Evolutionary conservation across 2,113 vertebrate species (phyloP).

Genomic region (Calonectris borealis): DNA sequence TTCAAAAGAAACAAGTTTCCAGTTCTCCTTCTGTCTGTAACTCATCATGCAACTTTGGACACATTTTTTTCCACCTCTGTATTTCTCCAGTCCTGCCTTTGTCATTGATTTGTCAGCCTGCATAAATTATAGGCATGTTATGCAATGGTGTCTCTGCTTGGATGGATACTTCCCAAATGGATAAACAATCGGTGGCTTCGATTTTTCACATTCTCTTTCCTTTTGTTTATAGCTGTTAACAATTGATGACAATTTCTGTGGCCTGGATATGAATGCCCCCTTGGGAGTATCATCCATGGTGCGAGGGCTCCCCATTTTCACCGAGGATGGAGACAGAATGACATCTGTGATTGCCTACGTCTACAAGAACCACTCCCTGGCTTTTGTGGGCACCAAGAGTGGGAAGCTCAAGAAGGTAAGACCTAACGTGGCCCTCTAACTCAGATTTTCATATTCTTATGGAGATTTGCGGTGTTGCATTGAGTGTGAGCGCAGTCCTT

Average conservation of each 20-base stretch:
- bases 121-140: background rate
- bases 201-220: background rate
- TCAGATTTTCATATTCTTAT: background rate
- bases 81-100: background rate
- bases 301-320: slow-evolving; percentile 89
- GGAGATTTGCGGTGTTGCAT: background rate
- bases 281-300: slow-evolving; percentile 97
- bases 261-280: slow-evolving; percentile 98
- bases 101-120: background rate
- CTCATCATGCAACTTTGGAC: background rate
- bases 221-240: slow-evolving; percentile 84
- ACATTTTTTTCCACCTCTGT: background rate
- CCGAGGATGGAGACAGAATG: slow-evolving; percentile 92
- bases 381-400: slow-evolving; percentile 94
- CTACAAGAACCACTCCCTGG: slow-evolving; percentile 98
- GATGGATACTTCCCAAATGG: background rate
- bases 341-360: slow-evolving; percentile 94
- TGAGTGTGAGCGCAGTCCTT: rapidly evolving
- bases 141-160: background rate
- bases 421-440: background rate
- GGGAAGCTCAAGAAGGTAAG: slow-evolving; percentile 97
- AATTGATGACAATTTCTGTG: slow-evolving; percentile 97
- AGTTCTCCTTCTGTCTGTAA: background rate
- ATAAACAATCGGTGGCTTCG: background rate
- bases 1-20: slow-evolving; percentile 24